Base-by-base conservation (phyloP, 2,797 vertebrate genomes). In the Corythornis leucogaster region DNA sequence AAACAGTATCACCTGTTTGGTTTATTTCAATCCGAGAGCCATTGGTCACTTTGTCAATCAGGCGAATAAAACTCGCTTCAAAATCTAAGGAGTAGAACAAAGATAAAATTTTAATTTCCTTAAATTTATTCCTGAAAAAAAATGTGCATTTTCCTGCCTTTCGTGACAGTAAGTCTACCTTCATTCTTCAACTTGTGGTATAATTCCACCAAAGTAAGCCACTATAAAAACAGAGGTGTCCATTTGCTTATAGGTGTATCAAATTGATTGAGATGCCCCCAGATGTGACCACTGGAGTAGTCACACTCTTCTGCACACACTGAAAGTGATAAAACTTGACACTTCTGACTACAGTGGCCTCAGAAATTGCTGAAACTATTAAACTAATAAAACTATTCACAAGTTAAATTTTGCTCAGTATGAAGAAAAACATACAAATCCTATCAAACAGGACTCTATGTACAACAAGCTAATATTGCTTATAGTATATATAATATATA, bases 11-110 rank as follows among this genome's bases (percentile, higher is more conserved):
- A 99, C 99, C 99, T 92, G 99, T 99, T 96, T 99, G 98, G 84
- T 99, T 99, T 91, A 99, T 99, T 97, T 99, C 99, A 95, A 99
- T 99, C 80, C 97, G 98, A 96, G 99, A 98, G 75, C 99, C 99
- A 83, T 99, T 99, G 46, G 99, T 99, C 95, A 99, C 97, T 98
- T 99, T 99, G 94, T 99, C 99, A 62, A 99, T 96, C 10, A 99
- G 97, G 63, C 99, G 97, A 95, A 99, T 98, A 96, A 99, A 99
- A 87, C 99, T 99, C 83, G 99, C 99, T 97, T 99, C 99, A 96
- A 99, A 99, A 97, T 99, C 99, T 99, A 95, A 76, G n/a, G 54
- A 67, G 17, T 16, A 15, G 94, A 71, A 38, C 40, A 86, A 90
- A 80, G 26, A 24, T 50, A 59, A 16, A 74, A 80, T 64, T 85